Evolutionary conservation across 1,140 invertebrate species (phyloP), one percentile per base, ranked within the genome.

Genomic region (Hycleus cichorii): DNA sequence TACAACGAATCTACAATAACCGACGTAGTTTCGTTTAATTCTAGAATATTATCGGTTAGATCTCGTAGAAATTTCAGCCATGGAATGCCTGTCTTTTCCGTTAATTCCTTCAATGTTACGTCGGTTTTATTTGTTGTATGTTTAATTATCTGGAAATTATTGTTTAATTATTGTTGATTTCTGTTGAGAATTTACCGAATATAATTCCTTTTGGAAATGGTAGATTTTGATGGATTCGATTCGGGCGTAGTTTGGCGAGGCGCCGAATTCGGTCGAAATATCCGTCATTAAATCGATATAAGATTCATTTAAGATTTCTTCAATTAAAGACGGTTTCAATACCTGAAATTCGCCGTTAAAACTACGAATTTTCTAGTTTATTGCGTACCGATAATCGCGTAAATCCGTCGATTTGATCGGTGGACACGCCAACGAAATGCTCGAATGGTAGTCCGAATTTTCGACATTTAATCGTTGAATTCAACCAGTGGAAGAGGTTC

Each of bases 381-480:
- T 45, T 18, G 18, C 18, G 32, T 32, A 32, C 32, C 1, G 32
- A 5, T 32, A 32, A 32, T 32, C 32, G 4, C 7, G 32, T 32
- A 32, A 5, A 32, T 5, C 32, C 32, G 7, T 32, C 7, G 7
- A 32, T 32, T 32, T 32, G 32, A 32, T 40, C 46, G 9, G 42
- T 45, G 6, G 25, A 10, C 24, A 52, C 9, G 9, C 39, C 39
- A 42, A 53, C 10, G 18, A 53, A 53, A 32, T 53, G 26, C 12
- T 53, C 51, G 32, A 90, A 85, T 2, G 86, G 88, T 67, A 90
- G 91, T 3, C 93, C 93, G 4, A 79, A 73, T 42, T 77, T 73
- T 10, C 87, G 79, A 74, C 90, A 91, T 50, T 81, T 85, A 73
- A 87, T 88, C 7, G 91, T 84, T 10, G 83, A 84, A 49, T 89